Evolutionary conservation across 2,888 invertebrate species (phyloP).

Genomic region (Dolichopus griseipennis): DNA sequence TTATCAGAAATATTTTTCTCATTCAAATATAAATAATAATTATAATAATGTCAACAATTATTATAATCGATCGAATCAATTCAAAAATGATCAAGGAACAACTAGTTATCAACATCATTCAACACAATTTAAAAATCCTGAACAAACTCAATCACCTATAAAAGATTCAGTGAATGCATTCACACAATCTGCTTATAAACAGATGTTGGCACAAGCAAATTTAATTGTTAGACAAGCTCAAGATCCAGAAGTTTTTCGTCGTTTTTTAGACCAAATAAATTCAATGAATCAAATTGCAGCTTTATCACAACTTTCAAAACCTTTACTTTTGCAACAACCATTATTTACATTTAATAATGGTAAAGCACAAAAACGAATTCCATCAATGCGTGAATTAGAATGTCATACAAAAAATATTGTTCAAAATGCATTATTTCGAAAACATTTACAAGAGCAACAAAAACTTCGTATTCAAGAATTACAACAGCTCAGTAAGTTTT

Average conservation of each 20-base stretch:
- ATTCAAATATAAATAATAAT: not conserved
- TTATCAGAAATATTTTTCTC: not conserved
- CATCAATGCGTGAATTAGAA: not conserved
- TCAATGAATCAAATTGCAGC: not conserved
- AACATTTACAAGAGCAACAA: slow-evolving; percentile 57
- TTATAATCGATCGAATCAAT: not conserved
- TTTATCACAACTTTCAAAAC: not conserved
- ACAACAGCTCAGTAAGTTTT: slow-evolving; percentile 18
- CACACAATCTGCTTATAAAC: not conserved
- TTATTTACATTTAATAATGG: not conserved
- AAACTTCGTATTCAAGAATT: slow-evolving; percentile 64
- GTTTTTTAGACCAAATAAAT: not conserved
- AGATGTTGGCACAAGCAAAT: not conserved
- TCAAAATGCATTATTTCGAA: not conserved
- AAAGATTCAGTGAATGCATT: not conserved
- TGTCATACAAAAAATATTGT: not conserved
- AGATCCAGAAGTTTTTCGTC: not conserved
- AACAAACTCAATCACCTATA: not conserved
- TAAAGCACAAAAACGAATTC: not conserved
- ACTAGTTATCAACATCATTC: not conserved
- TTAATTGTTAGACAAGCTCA: not conserved
- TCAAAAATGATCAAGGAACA: not conserved
- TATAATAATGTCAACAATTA: not conserved
- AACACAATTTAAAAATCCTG: too few species aligned
- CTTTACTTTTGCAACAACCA: not conserved